A percentile compares a stretch with the other conserved stretches of the same genome.
Conservation (phyloP, 2,113 vertebrate genomes). For the Regulus satrapa region DNA sequence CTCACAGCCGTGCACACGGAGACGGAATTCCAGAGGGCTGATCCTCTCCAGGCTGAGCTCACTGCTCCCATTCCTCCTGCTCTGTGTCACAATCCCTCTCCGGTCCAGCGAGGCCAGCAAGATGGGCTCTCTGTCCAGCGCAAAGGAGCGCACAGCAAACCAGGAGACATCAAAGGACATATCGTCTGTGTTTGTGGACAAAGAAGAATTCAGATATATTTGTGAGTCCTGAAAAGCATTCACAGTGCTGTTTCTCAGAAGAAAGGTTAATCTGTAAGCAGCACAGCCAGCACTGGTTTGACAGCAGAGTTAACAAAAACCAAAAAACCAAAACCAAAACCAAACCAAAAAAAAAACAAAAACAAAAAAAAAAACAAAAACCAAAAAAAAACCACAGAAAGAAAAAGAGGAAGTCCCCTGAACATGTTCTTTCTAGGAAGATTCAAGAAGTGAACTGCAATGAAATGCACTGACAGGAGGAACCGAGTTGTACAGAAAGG, state of each 20-base stretch:
- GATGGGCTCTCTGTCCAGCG: constrained; percentile 48
- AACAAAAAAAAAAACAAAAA: background rate
- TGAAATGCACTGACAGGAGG: background rate
- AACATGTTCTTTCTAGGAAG: background rate
- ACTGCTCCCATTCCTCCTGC: constrained; percentile 82
- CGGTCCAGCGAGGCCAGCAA: constrained; percentile 80
- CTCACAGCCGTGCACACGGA: constrained; percentile 83
- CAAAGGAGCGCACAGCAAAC: constrained; percentile 80
- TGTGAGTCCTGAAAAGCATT: background rate
- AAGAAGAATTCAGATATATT: background rate
- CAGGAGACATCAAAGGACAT: constrained; percentile 89
- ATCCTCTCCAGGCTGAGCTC: constrained; percentile 84
- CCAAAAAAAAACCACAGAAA: too few relatives aligned
- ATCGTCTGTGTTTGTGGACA: constrained; percentile 71
- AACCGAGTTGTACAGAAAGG: background rate
- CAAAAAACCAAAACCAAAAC: too few relatives aligned
- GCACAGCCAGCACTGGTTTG: background rate
- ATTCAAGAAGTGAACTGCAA: background rate
- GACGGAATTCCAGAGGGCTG: constrained; percentile 73
- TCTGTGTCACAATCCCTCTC: constrained; percentile 78
- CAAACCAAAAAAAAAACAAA: background rate
- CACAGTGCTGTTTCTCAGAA: background rate
- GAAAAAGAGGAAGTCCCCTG: background rate
- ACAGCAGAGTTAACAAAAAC: background rate
- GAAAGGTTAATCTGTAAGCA: background rate